Evolutionary conservation across 2,888 invertebrate species (phyloP).

Genomic region (Erannis defoliaria): DNA sequence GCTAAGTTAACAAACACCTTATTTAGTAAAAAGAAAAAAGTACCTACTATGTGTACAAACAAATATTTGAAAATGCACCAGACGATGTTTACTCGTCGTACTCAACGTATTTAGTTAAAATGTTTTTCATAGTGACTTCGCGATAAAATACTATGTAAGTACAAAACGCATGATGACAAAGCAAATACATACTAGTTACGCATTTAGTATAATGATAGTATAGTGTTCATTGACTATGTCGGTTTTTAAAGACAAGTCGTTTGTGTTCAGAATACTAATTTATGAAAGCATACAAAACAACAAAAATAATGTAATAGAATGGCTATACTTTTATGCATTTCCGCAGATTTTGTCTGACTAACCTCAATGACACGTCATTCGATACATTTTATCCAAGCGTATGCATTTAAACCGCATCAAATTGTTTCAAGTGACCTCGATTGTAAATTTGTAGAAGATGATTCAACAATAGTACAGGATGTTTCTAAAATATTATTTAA

Average conservation of each 20-base stretch:
- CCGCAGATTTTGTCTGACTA: background rate
- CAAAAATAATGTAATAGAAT: background rate
- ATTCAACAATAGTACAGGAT: constrained; percentile 15
- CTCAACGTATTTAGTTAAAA: constrained; percentile 10
- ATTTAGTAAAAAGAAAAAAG: constrained; percentile 7
- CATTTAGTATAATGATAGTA: background rate
- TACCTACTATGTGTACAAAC: constrained; percentile 6
- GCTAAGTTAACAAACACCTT: constrained; percentile 9
- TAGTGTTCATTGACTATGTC: no score
- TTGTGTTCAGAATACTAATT: background rate
- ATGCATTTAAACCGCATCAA: constrained; percentile 34
- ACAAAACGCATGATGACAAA: background rate
- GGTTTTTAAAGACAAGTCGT: background rate
- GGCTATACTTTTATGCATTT: background rate
- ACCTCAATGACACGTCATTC: constrained; percentile 13
- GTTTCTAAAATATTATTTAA: background rate
- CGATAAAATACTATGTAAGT: background rate
- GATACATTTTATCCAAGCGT: constrained; percentile 16
- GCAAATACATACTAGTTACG: background rate
- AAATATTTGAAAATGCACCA: constrained; percentile 24
- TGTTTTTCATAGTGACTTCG: background rate
- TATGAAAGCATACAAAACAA: background rate
- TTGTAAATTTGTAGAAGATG: constrained; percentile 17
- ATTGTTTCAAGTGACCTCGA: constrained; percentile 29
- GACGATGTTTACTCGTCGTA: constrained; percentile 7